A percentile compares a stretch with the other conserved stretches of the same genome.
These are phyloP conservation scores for Picus viridis DNA, from an alignment of 2,797 vertebrate genomes.

Conservation along the genomic window DNA sequence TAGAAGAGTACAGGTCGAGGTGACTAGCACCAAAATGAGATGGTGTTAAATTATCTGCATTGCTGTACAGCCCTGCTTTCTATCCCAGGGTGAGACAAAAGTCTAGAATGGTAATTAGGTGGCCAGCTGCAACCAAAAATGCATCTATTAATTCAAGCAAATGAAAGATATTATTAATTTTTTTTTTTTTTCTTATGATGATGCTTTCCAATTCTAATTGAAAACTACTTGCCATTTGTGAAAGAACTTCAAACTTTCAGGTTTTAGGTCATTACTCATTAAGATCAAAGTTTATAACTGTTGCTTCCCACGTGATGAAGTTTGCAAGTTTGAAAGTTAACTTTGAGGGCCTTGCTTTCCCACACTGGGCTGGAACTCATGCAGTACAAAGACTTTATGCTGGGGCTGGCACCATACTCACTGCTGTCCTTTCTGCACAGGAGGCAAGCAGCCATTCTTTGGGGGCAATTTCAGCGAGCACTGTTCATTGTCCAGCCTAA, in stretches of 20 bases:
- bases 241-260: neutral
- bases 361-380: neutral
- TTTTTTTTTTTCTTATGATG: accelerated
- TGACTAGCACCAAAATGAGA: neutral
- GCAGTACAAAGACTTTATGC: neutral
- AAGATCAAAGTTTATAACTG: neutral
- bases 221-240: neutral
- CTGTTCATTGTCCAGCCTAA: neutral
- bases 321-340: neutral
- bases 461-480: accelerated
- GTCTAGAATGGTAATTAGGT: neutral
- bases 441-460: accelerated
- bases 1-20: neutral
- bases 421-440: neutral
- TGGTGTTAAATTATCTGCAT: neutral
- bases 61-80: neutral
- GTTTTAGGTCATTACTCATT: neutral
- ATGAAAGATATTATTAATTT: neutral
- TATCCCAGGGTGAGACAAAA: neutral
- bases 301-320: neutral
- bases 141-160: neutral
- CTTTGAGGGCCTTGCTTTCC: neutral
- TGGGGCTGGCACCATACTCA: accelerated
- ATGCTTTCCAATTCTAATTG: neutral
- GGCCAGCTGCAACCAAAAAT: neutral